Percentiles rank a stretch among this genome's conserved stretches.
These are phyloP conservation scores for Eidolon helvum DNA, from an alignment of 2,113 vertebrate genomes.

Conservation along the genomic window DNA sequence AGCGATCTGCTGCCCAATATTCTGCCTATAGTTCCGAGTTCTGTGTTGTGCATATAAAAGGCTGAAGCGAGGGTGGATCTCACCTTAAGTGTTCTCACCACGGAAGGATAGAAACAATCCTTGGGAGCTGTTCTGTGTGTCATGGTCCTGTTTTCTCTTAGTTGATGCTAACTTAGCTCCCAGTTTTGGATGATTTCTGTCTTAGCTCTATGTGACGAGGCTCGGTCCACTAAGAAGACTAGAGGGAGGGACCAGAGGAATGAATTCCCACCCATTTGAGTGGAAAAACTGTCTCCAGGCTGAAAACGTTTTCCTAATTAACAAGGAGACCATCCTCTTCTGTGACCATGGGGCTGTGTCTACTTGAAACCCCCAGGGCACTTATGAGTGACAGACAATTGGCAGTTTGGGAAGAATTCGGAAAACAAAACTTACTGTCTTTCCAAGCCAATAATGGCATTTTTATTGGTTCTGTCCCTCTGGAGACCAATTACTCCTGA, in stretches of 20 bases:
- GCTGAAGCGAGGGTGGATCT: neutral
- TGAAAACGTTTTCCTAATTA: neutral
- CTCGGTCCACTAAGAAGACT: neutral
- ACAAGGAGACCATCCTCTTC: neutral
- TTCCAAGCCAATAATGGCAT: neutral
- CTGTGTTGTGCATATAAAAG: neutral
- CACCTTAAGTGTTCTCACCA: neutral
- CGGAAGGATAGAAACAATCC: neutral
- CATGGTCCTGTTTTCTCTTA: neutral
- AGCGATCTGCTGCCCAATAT: too few species aligned
- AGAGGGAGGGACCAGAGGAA: neutral
- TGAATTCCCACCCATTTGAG: neutral
- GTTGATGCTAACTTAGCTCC: neutral
- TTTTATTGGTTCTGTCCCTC: neutral
- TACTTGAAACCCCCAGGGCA: neutral
- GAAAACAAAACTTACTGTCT: neutral
- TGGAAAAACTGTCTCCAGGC: neutral
- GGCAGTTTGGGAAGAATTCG: neutral
- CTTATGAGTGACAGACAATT: neutral
- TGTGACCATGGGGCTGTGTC: neutral
- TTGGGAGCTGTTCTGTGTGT: neutral
- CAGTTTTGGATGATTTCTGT: neutral
- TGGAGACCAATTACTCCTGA: neutral
- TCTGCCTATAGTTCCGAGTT: neutral
- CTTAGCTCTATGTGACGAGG: neutral